Percentiles rank a stretch among this genome's conserved stretches.
Conservation (phyloP, 2,113 vertebrate genomes). For the Onychostruthus taczanowskii region DNA sequence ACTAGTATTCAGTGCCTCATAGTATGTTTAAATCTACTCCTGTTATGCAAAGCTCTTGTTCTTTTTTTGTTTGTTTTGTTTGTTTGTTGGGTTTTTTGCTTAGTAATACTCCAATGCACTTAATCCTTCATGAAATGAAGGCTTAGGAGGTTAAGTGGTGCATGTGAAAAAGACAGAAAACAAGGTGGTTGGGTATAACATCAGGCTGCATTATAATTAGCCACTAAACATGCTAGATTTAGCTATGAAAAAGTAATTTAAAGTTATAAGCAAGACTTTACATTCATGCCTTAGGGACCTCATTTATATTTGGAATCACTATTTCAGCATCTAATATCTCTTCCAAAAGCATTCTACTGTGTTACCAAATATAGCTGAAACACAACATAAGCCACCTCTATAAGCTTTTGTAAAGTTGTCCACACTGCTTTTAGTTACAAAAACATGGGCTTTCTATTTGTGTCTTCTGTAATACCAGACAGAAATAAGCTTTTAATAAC, state of each 20-base stretch:
- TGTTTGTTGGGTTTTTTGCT: not conserved
- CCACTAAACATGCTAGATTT: not conserved
- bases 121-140: not conserved
- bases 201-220: not conserved
- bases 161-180: not conserved
- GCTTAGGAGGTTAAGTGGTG: not conserved
- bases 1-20: not conserved
- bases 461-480: not conserved
- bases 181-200: not conserved
- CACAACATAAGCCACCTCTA: not conserved
- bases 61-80: not conserved
- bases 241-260: slow-evolving; percentile 23
- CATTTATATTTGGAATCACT: not conserved
- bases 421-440: not conserved
- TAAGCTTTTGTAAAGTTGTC: not conserved
- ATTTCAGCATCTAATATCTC: not conserved
- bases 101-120: not conserved
- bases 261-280: slow-evolving; percentile 37
- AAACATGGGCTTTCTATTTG: not conserved
- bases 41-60: not conserved
- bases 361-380: not conserved
- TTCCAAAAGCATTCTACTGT: not conserved
- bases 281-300: not conserved
- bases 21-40: not conserved
- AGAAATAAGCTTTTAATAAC: not conserved